Conservation (phyloP, 2,113 vertebrate species). For the Polypterus senegalus region DNA sequence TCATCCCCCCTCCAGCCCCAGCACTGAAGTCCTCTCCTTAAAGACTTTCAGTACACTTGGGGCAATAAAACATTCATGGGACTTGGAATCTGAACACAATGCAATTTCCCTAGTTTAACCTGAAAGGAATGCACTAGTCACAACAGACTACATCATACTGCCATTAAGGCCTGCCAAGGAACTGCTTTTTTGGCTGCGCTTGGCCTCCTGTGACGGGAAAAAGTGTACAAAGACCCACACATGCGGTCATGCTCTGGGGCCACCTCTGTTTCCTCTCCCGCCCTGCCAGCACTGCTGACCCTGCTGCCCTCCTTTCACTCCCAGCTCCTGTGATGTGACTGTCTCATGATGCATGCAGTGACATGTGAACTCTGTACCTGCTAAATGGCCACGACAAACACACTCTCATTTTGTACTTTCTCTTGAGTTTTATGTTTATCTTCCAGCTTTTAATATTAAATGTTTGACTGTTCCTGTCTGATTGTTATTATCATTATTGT, state of each 20-base stretch:
- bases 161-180: constrained; percentile 66
- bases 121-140: constrained; percentile 76
- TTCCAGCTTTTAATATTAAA: too few relatives aligned
- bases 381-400: too few relatives aligned
- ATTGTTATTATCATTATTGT: too few relatives aligned
- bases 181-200: constrained; percentile 61
- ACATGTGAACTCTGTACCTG: too few relatives aligned
- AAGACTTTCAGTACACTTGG: constrained; percentile 56
- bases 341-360: constrained; percentile 50
- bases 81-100: constrained; percentile 79
- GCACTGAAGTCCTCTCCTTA: constrained; percentile 28
- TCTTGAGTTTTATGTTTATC: too few relatives aligned
- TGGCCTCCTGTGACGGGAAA: constrained; percentile 62
- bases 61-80: constrained; percentile 78
- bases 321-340: constrained; percentile 48
- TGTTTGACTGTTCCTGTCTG: too few relatives aligned
- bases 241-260: constrained; percentile 43
- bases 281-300: constrained; percentile 19
- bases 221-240: constrained; percentile 54
- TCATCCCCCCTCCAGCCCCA: constrained; percentile 1
- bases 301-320: constrained; percentile 22
- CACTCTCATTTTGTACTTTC: too few relatives aligned
- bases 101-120: constrained; percentile 72
- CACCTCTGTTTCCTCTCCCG: constrained; percentile 55
- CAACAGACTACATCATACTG: constrained; percentile 72